Evolutionary conservation across 2,888 invertebrate genomes (phyloP), one percentile per base, ranked within the genome.

Genomic region (Fragum sueziense): DNA sequence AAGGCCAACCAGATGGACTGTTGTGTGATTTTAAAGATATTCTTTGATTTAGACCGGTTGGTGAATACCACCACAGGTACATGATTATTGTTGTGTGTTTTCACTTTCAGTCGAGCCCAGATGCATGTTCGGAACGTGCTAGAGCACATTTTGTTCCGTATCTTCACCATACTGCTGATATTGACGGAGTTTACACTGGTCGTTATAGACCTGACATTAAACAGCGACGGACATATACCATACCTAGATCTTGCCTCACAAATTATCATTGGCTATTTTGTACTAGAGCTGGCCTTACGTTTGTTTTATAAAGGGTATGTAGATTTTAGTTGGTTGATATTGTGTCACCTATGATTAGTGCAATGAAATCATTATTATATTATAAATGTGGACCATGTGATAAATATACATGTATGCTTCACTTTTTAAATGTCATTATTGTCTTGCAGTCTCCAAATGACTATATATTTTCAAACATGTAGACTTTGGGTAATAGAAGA

Each of bases 281-380:
- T 94, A 37, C 71, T 93, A 14, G 94, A 94, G 86, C 90, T 94
- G 52, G 76, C 80, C 65, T 86, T 93, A 2, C 87, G 94, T 72
- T 91, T 94, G 33, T 91, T 93, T 85, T 93, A 91, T 52, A 89
- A 92, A 80, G 93, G 93, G 93, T 93, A 88, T 85, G 91, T 80
- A n/a, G n/a, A n/a, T 2, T 65, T 0, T 22, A 34, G 17, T 67
- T 27, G n/a, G n/a, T n/a, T n/a, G n/a, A n/a, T n/a, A n/a, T n/a
- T n/a, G n/a, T n/a, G n/a, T n/a, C n/a, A n/a, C n/a, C n/a, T n/a
- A n/a, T n/a, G n/a, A n/a, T n/a, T n/a, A n/a, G n/a, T n/a, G n/a
- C n/a, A n/a, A n/a, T n/a, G n/a, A n/a, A n/a, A n/a, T n/a, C n/a
- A n/a, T n/a, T n/a, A n/a, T n/a, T n/a, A n/a, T n/a, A n/a, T n/a